Conservation (phyloP, 2,888 invertebrate species). For the Lordiphosa fenestrarum region DNA sequence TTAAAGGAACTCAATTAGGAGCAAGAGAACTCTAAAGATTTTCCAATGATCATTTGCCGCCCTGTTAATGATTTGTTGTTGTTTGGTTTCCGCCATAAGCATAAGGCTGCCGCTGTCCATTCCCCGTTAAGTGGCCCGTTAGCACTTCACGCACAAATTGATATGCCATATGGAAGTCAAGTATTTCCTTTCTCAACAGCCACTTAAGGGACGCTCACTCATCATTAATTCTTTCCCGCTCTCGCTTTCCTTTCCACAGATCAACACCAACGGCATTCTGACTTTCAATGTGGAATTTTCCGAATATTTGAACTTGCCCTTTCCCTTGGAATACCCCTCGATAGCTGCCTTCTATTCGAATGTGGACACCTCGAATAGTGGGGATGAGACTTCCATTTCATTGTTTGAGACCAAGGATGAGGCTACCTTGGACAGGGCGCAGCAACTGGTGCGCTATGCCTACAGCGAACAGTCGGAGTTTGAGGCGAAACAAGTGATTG, state of each 20-base stretch:
- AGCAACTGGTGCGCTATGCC: constrained; percentile 86
- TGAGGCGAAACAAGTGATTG: constrained; percentile 88
- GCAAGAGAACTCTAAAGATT: constrained; percentile 54
- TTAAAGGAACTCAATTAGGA: constrained; percentile 19
- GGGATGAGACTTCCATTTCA: constrained; percentile 85
- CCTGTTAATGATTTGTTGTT: constrained; percentile 65
- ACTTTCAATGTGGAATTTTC: constrained; percentile 94
- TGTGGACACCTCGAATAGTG: constrained; percentile 86
- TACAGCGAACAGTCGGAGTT: constrained; percentile 88
- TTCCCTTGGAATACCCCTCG: constrained; percentile 92
- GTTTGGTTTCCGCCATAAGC: constrained; percentile 69
- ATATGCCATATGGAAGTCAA: constrained; percentile 50
- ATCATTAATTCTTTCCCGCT: not conserved
- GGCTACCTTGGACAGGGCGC: constrained; percentile 84
- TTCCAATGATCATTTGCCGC: constrained; percentile 47
- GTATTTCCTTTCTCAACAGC: constrained; percentile 25
- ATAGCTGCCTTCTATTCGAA: constrained; percentile 96
- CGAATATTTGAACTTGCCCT: constrained; percentile 91
- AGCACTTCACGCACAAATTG: constrained; percentile 54
- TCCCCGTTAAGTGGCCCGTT: constrained; percentile 58
- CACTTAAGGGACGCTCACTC: not conserved
- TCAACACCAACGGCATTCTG: constrained; percentile 94
- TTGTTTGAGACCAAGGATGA: constrained; percentile 86
- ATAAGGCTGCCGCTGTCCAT: constrained; percentile 16
- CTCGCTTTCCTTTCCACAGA: constrained; percentile 81